phyloP scores from a whole-genome alignment of 2,888 invertebrate genomes.

The Oscheius myriophilus region DNA sequence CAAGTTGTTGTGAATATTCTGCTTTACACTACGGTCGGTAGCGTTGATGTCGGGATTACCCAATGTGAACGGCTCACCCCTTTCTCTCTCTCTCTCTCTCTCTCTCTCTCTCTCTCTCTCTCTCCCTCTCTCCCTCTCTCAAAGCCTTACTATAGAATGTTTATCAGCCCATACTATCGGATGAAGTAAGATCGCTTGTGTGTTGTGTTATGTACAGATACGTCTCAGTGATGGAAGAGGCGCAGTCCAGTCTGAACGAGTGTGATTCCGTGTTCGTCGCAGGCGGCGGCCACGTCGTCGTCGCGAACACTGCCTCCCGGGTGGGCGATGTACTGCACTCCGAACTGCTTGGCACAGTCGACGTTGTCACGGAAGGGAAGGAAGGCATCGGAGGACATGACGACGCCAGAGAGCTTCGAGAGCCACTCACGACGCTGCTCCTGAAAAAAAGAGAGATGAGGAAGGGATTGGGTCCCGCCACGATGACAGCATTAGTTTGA shows the following conservation, averaged over 20 bases:
- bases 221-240: constrained; percentile 80
- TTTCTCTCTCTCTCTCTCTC: too few species aligned
- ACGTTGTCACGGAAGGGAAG: constrained; percentile 98
- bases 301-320: constrained; percentile 95
- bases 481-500: too few species aligned
- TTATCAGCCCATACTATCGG: too few species aligned
- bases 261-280: constrained; percentile 87
- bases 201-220: not conserved
- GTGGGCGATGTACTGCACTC: constrained; percentile 90
- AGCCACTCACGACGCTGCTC: constrained; percentile 74
- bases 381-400: constrained; percentile 94
- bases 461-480: too few species aligned
- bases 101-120: too few species aligned
- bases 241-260: constrained; percentile 88
- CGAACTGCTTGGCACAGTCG: constrained; percentile 79
- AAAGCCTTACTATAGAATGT: too few species aligned
- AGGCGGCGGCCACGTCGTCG: constrained; percentile 85
- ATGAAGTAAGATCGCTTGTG: too few species aligned
- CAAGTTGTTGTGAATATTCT: too few species aligned
- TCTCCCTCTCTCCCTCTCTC: too few species aligned
- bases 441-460: constrained; percentile 43
- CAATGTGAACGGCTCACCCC: too few species aligned
- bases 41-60: too few species aligned
- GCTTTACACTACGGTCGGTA: too few species aligned
- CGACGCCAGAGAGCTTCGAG: constrained; percentile 76